Base-by-base conservation (phyloP, 2,113 vertebrate species). In the Strix uralensis region DNA sequence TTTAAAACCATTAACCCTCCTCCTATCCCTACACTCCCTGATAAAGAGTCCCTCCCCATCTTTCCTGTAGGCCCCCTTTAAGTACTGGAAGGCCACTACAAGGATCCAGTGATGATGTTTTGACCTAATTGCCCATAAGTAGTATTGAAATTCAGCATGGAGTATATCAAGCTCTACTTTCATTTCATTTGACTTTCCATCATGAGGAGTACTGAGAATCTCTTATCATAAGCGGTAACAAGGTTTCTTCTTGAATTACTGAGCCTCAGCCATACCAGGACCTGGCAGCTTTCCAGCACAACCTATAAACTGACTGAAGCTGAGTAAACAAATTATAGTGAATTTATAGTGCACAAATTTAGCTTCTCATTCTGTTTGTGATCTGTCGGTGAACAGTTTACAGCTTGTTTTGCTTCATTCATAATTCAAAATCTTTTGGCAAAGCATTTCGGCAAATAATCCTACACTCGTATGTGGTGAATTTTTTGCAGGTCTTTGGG, bases 291-390 rank as follows among this genome's bases (percentile, higher is more conserved):
- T 81, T 93, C 94, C 92, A 95, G 85, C 54, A 58, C 52, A 92
- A 85, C 92, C 90, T 94, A 85, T 96, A 88, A 94, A 90, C 74
- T 58, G 94, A 67, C 81, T 95, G 78, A 88, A 89, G 86, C 88
- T 20, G 47, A 94, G 84, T 92, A 97, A 96, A 94, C 86, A 95
- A 96, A 97, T 94, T 82, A 66, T 22, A 74, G 81, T 88, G 93
- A 93, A 95, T 95, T 96, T 95, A 95, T 44, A 92, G 86, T 25
- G 52, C 58, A 73, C 92, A 81, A 96, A 96, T 92, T 86, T 90
- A 94, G 86, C 72, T 49, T 94, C 74, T 86, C 40, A 6, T 91
- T 95, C 75, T 92, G 72, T 80, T 86, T 67, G 83, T 85, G 88
- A 94, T 86, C 42, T 80, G 57, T 49, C 8, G 2, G 90, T 58